Evolutionary conservation across 2,888 invertebrate species (phyloP).

Genomic region (Nebria salina): DNA sequence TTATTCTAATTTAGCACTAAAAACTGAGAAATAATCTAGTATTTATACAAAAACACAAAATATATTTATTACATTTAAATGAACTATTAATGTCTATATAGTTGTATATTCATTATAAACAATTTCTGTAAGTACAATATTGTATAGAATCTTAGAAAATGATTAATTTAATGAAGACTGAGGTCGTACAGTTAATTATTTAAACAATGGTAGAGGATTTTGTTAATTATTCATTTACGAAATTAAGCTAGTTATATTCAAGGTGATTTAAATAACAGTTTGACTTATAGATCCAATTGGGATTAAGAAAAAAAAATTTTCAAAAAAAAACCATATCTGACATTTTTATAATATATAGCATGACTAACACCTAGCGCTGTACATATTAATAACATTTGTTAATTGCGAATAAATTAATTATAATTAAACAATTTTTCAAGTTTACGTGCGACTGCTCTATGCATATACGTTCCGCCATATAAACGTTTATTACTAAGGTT

Average conservation of each 20-base stretch:
- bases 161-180: not conserved
- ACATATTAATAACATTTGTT: constrained; percentile 2
- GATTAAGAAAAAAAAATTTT: not conserved
- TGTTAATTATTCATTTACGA: not conserved
- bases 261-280: not conserved
- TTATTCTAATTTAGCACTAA: too few species aligned
- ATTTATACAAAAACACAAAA: too few species aligned
- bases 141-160: not conserved
- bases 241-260: not conserved
- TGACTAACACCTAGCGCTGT: not conserved
- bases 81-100: too few species aligned
- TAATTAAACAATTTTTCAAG: constrained; percentile 10
- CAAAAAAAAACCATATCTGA: not conserved
- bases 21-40: too few species aligned
- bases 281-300: not conserved
- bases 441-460: not conserved
- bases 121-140: not conserved
- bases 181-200: not conserved
- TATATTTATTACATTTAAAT: too few species aligned
- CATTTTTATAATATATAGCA: not conserved
- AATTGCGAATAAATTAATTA: constrained; percentile 4
- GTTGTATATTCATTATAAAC: too few species aligned
- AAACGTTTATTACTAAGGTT: not conserved
- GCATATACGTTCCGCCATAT: not conserved
- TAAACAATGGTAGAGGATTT: not conserved